Conservation (phyloP, 2,888 invertebrate genomes). For the Agrotis clavis region DNA sequence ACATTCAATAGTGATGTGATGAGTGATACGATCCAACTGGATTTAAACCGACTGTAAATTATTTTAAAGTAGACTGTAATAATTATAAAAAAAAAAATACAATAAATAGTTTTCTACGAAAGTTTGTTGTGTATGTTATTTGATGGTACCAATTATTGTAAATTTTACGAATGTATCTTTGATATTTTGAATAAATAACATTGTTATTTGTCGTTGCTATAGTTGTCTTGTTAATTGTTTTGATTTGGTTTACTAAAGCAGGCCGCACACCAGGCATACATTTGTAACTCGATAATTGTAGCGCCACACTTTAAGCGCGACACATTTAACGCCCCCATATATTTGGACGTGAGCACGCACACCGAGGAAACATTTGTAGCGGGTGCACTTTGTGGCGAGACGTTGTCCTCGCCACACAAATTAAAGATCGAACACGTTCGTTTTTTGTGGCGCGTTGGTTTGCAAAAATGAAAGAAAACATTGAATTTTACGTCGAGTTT, state of each 20-base stretch:
- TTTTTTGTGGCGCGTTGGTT: no score
- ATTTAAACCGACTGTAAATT: conserved; percentile 66
- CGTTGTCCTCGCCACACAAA: no score
- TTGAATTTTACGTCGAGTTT: no score
- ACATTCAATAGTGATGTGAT: conserved; percentile 32
- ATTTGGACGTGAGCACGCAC: no score
- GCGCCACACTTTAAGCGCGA: no score
- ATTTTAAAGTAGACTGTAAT: conserved; percentile 56
- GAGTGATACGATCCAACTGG: conserved; percentile 58
- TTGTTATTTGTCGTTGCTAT: neutral
- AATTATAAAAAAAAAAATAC: conserved; percentile 28
- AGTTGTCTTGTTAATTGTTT: conserved; percentile 15
- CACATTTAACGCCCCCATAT: no score
- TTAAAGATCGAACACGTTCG: no score
- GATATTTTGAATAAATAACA: conserved; percentile 17
- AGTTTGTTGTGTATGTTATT: conserved; percentile 31
- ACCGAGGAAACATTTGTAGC: no score
- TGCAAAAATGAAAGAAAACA: no score
- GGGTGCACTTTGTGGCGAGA: no score
- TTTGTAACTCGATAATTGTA: no score
- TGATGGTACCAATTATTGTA: conserved; percentile 10
- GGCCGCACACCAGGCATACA: no score
- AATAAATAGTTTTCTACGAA: conserved; percentile 56
- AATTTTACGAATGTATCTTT: neutral
- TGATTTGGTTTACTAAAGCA: neutral